Conservation (phyloP, 2,113 vertebrate genomes). For the Herpetotheres cachinnans region DNA sequence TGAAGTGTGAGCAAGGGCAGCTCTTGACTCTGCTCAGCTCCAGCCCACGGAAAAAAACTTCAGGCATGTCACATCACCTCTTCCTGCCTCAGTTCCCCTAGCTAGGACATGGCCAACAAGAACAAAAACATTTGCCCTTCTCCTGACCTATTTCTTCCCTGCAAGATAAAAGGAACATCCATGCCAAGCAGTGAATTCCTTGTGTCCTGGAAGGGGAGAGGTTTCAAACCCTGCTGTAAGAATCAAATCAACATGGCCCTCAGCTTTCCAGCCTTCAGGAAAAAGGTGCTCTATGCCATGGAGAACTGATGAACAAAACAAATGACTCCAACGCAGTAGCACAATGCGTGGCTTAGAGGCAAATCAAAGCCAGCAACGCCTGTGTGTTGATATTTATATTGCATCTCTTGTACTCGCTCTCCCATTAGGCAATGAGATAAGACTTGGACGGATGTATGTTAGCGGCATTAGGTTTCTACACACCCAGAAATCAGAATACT, state of each 20-base stretch:
- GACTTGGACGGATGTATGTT: neutral
- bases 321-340: neutral
- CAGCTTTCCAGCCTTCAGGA: neutral
- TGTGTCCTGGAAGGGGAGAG: neutral
- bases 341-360: neutral
- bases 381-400: slow-evolving; percentile 7
- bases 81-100: neutral
- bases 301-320: neutral
- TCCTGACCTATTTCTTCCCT: neutral
- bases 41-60: neutral
- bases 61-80: neutral
- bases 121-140: neutral
- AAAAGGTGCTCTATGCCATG: neutral
- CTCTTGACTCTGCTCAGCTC: neutral
- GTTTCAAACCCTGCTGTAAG: neutral
- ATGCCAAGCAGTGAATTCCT: neutral
- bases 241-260: neutral
- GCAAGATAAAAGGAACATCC: neutral
- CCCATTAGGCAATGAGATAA: slow-evolving; percentile 7
- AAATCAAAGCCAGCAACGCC: slow-evolving; percentile 21
- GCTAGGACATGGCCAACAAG: neutral
- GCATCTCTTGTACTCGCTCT: neutral
- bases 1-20: neutral
- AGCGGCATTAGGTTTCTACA: neutral
- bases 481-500: neutral